Base-by-base conservation (phyloP, 2,888 invertebrate genomes). In the Xanthorhoe spadicearia region DNA sequence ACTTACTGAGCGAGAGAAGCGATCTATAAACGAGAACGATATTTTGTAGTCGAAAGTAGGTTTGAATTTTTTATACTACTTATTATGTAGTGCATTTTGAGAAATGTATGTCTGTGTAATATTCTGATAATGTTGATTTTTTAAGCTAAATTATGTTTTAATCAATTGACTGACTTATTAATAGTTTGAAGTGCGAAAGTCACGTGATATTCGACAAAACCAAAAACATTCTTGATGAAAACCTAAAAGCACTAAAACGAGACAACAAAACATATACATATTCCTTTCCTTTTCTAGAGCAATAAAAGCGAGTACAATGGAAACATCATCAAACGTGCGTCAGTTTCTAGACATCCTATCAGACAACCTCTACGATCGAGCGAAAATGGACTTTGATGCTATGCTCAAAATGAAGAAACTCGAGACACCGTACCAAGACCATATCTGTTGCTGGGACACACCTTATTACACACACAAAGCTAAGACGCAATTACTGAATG, bases 301-400 rank as follows among this genome's bases (percentile, higher is more conserved):
- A 0, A 94, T 99, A 64, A 96, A 96, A 80, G 97, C 97, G 7
- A 98, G 98, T 76, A 96, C 98, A 52, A 96, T 97, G 77, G 97
- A 97, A 81, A 95, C 94, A 0, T 97, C 99, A 0, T 94, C 95
- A 56, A 95, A 96, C 76, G 98, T 98, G 0, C 91, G 94, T 61
- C 94, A 96, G 68, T 99, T 99, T 88, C 93, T 99, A 2, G 95
- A 97, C 76, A 94, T 94, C 49, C 90, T 99, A 28, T 95, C 96
- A 0, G 94, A 95, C 57, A 95, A 96, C 73, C 87, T 99, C 1
- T 91, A 94, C 76, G 93, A 94, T 48, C 94, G 96, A 76, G 97
- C 98, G 0, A 91, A 93, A 32, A 86, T 90, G n/a, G 98, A 98
- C 85, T 97, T 97, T 77, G 88, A 94, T 19, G 87, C 94, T 0